Conservation (phyloP, 2,113 vertebrate genomes). For the Crocuta crocuta region DNA sequence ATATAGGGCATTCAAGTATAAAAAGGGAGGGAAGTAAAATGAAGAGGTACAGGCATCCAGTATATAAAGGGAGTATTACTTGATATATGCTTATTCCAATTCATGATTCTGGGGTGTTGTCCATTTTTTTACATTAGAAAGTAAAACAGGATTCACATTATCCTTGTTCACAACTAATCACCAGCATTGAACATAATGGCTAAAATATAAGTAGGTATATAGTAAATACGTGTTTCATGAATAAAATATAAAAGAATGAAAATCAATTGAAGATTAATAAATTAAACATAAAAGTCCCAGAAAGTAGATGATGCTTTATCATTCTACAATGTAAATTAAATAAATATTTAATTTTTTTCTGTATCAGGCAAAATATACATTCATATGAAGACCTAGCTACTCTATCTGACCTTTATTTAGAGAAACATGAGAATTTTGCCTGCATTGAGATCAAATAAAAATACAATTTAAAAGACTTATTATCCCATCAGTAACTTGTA, state of each 20-base stretch:
- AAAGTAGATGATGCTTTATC: background rate
- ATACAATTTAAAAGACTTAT: background rate
- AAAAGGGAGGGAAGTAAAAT: background rate
- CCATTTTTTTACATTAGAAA: background rate
- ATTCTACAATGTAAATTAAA: background rate
- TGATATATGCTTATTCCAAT: background rate
- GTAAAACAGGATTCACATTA: background rate
- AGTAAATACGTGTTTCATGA: slow-evolving; percentile 44
- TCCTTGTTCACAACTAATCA: background rate
- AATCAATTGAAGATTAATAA: background rate
- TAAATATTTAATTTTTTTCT: background rate
- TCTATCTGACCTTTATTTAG: background rate
- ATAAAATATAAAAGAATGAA: slow-evolving; percentile 46
- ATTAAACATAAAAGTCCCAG: background rate
- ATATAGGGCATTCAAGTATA: background rate
- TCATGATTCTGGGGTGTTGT: background rate
- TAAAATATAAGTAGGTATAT: background rate
- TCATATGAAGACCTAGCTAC: background rate
- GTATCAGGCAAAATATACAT: background rate
- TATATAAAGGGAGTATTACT: background rate
- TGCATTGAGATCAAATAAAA: background rate
- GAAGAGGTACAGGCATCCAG: background rate
- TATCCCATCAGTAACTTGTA: background rate
- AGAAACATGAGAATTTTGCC: background rate
- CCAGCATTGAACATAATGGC: background rate